Evolutionary conservation across 2,888 invertebrate species (phyloP).

Genomic region (Acanthoscelides obtectus): DNA sequence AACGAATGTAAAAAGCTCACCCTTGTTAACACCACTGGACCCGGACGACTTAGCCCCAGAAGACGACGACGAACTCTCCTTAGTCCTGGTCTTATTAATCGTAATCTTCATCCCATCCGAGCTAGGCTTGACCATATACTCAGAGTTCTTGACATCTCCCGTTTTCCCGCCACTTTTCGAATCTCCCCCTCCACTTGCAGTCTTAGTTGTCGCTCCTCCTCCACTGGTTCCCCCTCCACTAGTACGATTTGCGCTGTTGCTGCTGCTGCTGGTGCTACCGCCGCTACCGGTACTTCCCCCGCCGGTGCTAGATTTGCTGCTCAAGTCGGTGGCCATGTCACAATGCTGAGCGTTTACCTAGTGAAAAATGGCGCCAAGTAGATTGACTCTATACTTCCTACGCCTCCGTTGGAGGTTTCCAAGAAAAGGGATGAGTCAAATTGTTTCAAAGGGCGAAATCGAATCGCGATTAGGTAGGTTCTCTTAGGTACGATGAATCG

Average conservation of each 20-base stretch:
- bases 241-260: constrained; percentile 30
- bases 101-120: constrained; percentile 88
- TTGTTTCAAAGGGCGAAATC: too few species aligned
- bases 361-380: background rate
- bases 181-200: background rate
- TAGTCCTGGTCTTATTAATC: constrained; percentile 81
- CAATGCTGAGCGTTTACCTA: constrained; percentile 61
- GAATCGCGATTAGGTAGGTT: too few species aligned
- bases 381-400: too few species aligned
- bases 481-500: too few species aligned
- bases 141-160: constrained; percentile 63
- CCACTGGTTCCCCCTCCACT: background rate
- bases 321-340: constrained; percentile 54
- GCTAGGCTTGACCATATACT: constrained; percentile 87
- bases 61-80: constrained; percentile 47
- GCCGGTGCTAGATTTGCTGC: constrained; percentile 21
- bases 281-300: constrained; percentile 19
- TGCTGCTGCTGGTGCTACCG: constrained; percentile 12
- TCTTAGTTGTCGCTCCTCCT: background rate
- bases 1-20: too few species aligned
- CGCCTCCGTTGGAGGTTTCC: too few species aligned
- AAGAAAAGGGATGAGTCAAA: too few species aligned
- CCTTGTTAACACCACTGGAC: constrained; percentile 20
- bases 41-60: constrained; percentile 15
- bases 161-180: constrained; percentile 18